Evolutionary conservation across 2,797 vertebrate species (phyloP).

Genomic region (Calcarius lapponicus): DNA sequence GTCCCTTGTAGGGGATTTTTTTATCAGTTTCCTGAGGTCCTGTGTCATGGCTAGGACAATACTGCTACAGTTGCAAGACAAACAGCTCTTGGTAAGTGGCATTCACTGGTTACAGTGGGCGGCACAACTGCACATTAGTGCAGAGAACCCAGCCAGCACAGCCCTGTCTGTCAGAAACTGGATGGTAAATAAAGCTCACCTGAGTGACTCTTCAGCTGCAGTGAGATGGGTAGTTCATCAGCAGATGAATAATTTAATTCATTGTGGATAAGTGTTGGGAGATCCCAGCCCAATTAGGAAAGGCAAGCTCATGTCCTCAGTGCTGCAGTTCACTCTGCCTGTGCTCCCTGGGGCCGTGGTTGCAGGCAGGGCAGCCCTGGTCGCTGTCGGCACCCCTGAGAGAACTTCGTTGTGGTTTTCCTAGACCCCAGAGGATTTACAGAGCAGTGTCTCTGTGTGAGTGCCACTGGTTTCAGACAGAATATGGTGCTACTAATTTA

Average conservation of each 20-base stretch:
- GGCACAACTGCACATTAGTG: rapidly evolving
- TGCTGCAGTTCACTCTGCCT: background rate
- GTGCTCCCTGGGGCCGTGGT: rapidly evolving
- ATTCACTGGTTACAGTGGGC: background rate
- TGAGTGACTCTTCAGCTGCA: background rate
- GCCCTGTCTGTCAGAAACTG: background rate
- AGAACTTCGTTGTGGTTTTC: background rate
- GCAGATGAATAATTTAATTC: background rate
- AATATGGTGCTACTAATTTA: background rate
- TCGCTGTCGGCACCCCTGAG: background rate
- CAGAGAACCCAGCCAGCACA: background rate
- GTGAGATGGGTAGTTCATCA: background rate
- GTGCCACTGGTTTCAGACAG: background rate
- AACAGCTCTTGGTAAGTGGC: background rate
- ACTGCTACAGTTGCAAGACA: background rate
- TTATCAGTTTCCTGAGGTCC: background rate
- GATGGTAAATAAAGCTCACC: background rate
- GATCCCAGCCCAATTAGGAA: background rate
- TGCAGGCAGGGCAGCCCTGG: background rate
- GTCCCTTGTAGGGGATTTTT: background rate
- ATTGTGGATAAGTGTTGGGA: background rate
- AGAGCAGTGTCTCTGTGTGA: background rate
- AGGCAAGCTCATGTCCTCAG: background rate
- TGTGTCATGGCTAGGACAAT: background rate
- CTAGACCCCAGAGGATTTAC: background rate